Conservation (phyloP, 2,113 vertebrate species). For the Irena cyanogastra region DNA sequence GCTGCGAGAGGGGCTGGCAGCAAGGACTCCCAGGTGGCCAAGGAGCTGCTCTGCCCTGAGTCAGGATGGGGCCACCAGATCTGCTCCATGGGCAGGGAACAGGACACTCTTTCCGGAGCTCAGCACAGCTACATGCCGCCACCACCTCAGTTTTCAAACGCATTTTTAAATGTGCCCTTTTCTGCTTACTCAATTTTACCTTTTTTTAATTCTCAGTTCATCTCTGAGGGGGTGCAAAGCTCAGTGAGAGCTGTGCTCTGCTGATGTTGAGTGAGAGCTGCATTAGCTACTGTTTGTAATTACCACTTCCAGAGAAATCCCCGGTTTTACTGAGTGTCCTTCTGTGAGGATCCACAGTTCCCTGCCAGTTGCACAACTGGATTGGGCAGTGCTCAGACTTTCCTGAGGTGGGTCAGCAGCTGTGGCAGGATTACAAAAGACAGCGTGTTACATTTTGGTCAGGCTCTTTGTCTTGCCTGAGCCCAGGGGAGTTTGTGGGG, state of each 20-base stretch:
- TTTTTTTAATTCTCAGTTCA: neutral
- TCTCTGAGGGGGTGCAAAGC: neutral
- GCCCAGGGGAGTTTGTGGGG: neutral
- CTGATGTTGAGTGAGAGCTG: neutral
- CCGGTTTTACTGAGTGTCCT: rapidly evolving
- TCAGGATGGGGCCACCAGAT: neutral
- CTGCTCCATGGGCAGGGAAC: rapidly evolving
- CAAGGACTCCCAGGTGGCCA: rapidly evolving
- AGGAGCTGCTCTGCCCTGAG: neutral
- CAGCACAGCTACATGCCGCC: rapidly evolving
- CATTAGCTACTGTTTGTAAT: neutral
- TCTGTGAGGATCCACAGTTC: rapidly evolving
- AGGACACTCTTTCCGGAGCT: rapidly evolving
- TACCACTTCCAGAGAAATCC: neutral
- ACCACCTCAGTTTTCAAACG: rapidly evolving
- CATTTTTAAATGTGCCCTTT: neutral
- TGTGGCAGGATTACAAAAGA: neutral
- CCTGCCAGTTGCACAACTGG: neutral
- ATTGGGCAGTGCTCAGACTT: neutral
- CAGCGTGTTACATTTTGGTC: rapidly evolving
- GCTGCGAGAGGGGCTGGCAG: neutral
- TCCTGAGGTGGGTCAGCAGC: neutral
- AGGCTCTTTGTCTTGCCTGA: neutral
- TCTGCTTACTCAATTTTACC: neutral
- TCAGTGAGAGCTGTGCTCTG: neutral